A percentile compares a stretch with the other conserved stretches of the same genome.
Evolutionary conservation across 2,113 vertebrate species (phyloP).

Genomic region (Melanotaenia duboulayi): DNA sequence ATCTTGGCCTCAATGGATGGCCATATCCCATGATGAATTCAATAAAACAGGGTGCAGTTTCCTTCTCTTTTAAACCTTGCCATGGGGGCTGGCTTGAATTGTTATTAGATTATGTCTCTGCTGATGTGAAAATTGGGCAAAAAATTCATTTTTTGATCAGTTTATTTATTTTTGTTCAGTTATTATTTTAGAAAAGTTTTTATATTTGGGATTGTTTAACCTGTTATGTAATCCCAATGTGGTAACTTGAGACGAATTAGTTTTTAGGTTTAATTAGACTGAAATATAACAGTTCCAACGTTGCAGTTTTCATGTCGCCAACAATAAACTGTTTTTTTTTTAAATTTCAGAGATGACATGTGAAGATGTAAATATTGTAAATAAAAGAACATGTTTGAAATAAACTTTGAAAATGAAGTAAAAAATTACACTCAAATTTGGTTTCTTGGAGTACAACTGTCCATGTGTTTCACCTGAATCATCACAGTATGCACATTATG

Average conservation of each 20-base stretch:
- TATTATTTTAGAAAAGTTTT: neutral
- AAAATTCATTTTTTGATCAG: neutral
- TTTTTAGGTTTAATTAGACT: neutral
- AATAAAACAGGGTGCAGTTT: neutral
- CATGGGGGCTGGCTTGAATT: neutral
- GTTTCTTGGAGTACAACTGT: too few species aligned
- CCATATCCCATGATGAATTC: slow-evolving; percentile 34
- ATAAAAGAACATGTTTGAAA: too few species aligned
- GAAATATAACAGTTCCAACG: too few species aligned
- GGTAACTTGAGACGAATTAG: too few species aligned
- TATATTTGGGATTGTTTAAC: neutral
- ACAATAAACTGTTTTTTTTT: too few species aligned
- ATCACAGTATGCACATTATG: neutral
- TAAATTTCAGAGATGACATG: too few species aligned
- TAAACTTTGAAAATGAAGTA: too few species aligned
- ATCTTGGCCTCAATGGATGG: slow-evolving; percentile 21
- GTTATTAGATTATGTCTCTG: slow-evolving; percentile 15
- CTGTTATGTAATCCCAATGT: too few species aligned
- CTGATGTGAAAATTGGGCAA: neutral
- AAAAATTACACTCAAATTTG: too few species aligned
- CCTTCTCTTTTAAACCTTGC: slow-evolving; percentile 25
- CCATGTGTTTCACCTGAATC: neutral
- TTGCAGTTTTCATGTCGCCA: too few species aligned
- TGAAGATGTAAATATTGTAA: too few species aligned
- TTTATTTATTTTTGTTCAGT: neutral